Evolutionary conservation across 2,797 vertebrate genomes (phyloP), one percentile per base, ranked within the genome.

Genomic region (Bovichtus variegatus): DNA sequence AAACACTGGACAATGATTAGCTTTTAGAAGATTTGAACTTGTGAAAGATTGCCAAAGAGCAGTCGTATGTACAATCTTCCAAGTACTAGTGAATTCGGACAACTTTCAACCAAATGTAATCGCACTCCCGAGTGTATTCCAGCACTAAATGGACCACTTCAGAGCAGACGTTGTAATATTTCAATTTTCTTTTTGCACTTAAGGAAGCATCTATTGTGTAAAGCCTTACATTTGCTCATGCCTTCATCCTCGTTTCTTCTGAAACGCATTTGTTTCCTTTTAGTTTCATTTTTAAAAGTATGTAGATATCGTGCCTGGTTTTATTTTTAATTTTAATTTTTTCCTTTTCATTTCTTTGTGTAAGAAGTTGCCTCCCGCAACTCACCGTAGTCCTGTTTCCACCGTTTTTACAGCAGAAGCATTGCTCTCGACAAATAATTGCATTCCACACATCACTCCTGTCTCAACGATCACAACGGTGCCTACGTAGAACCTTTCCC

Each of bases 11-110:
- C 19, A 38, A 41, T 25, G 40, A 78, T 62, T 61, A 7, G 72
- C 60, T 74, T 54, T 63, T 50, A 62, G 61, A 81, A 41, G 60
- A 74, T 58, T 64, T 60, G 23, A 78, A 87, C 78, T 77, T 76
- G 81, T 76, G 73, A 82, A 46, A 82, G 92, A 96, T 97, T 97
- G 97, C 97, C 97, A 98, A 98, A 98, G 97, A 97, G 92, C 90
- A 85, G 87, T 93, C 84, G 84, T 83, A 3, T 49, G 84, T 83
- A 90, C 90, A 91, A 90, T 93, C 86, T 82, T 77, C 72, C 82
- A 93, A 86, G 43, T 79, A 87, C 85, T 84, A 9, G 87, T 91
- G 86, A 90, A 92, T 91, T 87, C 13, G 89, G 85, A 86, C 78
- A 81, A 47, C 31, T n/a, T 82, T 8, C 58, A 91, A 89, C 86